Conservation (phyloP, 2,888 invertebrate species). For the Meloe dianella region DNA sequence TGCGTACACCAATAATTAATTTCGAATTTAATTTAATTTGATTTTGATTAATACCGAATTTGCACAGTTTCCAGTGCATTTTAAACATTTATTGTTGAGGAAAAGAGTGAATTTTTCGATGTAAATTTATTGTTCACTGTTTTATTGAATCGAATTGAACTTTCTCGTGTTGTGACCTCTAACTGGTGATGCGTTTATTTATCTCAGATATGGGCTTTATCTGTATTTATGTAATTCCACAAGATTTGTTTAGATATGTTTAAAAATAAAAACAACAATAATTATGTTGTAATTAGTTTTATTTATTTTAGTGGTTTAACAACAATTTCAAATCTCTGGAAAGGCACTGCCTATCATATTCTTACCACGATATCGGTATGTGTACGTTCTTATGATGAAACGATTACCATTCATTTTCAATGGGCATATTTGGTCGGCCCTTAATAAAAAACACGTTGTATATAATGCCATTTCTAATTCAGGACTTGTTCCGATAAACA, state of each 20-base stretch:
- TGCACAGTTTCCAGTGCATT: conserved; percentile 31
- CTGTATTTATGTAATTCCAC: conserved; percentile 12
- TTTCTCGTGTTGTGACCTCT: conserved; percentile 20
- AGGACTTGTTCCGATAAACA: conserved; percentile 87
- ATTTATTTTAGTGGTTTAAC: conserved; percentile 13
- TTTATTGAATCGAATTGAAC: conserved; percentile 17
- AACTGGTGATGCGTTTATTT: conserved; percentile 24
- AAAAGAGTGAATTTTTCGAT: too few species aligned
- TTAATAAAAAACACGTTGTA: conserved; percentile 82
- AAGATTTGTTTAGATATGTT: not conserved
- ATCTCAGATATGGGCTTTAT: conserved; percentile 15
- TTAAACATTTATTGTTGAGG: too few species aligned
- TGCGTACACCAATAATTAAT: conserved; percentile 22
- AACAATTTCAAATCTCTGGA: conserved; percentile 70
- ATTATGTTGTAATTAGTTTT: conserved; percentile 12
- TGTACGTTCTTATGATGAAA: conserved; percentile 76
- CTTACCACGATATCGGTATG: conserved; percentile 74
- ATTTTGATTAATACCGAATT: conserved; percentile 11
- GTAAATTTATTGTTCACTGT: not conserved
- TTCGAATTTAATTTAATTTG: not conserved
- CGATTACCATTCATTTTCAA: conserved; percentile 74
- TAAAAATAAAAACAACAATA: not conserved
- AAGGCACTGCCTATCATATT: conserved; percentile 82
- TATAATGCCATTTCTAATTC: conserved; percentile 91
- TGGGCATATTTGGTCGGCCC: conserved; percentile 76